A percentile compares a stretch with the other conserved stretches of the same genome.
phyloP scores from a whole-genome alignment of 2,888 invertebrate species.

The Chrysolina haemoptera region DNA sequence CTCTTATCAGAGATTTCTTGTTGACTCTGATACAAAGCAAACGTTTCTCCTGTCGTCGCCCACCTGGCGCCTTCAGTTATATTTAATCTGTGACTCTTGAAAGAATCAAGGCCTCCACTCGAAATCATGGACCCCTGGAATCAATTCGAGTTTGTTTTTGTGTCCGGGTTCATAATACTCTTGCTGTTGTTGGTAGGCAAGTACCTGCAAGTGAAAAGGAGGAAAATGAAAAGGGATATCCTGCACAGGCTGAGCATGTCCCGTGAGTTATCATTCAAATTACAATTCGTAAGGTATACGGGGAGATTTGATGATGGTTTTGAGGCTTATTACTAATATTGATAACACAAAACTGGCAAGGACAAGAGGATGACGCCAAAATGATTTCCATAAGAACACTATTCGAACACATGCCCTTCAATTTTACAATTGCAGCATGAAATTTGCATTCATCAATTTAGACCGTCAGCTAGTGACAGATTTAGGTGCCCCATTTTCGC shows the following conservation, averaged over 20 bases:
- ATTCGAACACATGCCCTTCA: too few relatives aligned
- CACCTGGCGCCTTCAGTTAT: background rate
- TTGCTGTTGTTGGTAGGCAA: constrained; percentile 6
- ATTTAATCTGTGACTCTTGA: background rate
- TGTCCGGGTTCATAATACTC: constrained; percentile 13
- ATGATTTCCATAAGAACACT: too few relatives aligned
- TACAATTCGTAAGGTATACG: background rate
- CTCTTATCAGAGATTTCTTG: background rate
- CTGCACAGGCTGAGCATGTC: background rate
- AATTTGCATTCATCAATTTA: too few relatives aligned
- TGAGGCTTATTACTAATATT: too few relatives aligned
- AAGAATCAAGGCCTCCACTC: background rate
- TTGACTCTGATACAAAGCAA: constrained; percentile 6
- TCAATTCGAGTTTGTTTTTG: constrained; percentile 12
- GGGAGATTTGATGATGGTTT: too few relatives aligned
- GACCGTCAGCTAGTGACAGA: too few relatives aligned
- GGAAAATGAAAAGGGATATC: constrained; percentile 7
- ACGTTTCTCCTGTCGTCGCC: background rate
- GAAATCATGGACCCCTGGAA: background rate
- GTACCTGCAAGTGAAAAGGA: constrained; percentile 7
- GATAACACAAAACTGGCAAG: too few relatives aligned
- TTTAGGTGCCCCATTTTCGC: too few relatives aligned
- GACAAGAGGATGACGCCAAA: too few relatives aligned
- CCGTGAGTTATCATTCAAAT: constrained; percentile 5
- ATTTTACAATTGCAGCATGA: too few relatives aligned